Base-by-base conservation (phyloP, 35 echinoderm and acorn worm species). In the Heliocidaris tuberculata region DNA sequence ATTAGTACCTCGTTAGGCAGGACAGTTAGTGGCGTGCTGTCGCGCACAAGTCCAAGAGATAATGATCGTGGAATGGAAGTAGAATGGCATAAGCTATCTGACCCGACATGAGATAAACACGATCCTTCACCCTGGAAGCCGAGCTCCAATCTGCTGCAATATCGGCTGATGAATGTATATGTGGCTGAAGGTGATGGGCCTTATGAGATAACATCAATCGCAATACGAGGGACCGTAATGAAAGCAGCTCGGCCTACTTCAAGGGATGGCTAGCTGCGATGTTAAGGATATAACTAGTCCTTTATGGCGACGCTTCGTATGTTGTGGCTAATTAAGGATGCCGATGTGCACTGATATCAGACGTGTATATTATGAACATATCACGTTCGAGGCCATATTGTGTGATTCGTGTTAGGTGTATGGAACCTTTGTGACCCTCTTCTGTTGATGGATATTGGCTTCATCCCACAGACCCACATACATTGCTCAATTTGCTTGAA, bases 101-200 rank as follows among this genome's bases (percentile, higher is more conserved):
- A 78, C 65, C 65, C 65, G 65, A 78, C 65, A 24, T 78, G 65
- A 24, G 65, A 78, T 78, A 78, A 78, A 78, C 65, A 78, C 65
- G 65, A 78, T 78, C 65, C 17, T n/a, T 78, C 65, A 78, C 65
- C 27, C 65, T 78, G 15, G 65, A 78, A 78, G 65, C 65, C 19
- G 7, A 27, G 65, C 65, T 78, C 17, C 19, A 29, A 78, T 78
- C 65, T 24, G 65, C 65, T 78, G 19, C 27, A n/a, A 78, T 78
- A 78, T 78, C 65, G 65, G 65, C 65, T 78, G 65, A 78, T 78
- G 65, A 78, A 78, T 78, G 65, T 24, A 78, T 78, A 78, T 78
- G 17, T 78, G 65, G 65, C 65, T n/a, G 27, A 78, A 29, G 65
- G 65, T 78, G 65, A 78, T 78, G 65, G 65, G 65, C 8, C 65